phyloP scores from a whole-genome alignment of 2,888 invertebrate genomes.

The Caenorhabditis panamensis region DNA sequence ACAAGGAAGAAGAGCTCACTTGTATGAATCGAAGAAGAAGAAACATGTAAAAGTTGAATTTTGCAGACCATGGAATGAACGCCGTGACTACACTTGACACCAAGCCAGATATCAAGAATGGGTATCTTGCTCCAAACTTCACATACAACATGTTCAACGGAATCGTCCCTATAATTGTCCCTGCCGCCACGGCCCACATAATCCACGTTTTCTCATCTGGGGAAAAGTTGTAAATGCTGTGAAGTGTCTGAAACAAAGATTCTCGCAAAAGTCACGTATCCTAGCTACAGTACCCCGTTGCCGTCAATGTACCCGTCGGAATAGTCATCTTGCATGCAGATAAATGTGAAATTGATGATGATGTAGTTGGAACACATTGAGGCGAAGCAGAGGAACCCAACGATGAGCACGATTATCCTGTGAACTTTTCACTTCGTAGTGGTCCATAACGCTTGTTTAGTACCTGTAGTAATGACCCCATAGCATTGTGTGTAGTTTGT shows the following conservation, averaged over 20 bases:
- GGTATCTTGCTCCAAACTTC: constrained; percentile 69
- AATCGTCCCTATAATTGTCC: constrained; percentile 73
- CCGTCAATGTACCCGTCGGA: constrained; percentile 32
- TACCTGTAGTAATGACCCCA: constrained; percentile 44
- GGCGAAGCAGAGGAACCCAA: constrained; percentile 68
- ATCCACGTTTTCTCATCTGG: constrained; percentile 67
- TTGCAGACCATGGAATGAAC: constrained; percentile 63
- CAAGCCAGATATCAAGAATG: constrained; percentile 67
- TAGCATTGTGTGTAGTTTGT: constrained; percentile 5
- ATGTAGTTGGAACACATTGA: constrained; percentile 72
- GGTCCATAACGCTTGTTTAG: too few species aligned
- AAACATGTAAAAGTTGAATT: constrained; percentile 45
- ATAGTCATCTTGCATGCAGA: constrained; percentile 71
- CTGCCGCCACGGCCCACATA: constrained; percentile 74
- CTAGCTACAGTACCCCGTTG: constrained; percentile 33
- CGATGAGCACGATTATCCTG: constrained; percentile 57
- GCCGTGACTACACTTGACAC: constrained; percentile 62
- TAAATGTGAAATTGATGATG: constrained; percentile 74
- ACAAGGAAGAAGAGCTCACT: constrained; percentile 19
- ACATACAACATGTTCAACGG: constrained; percentile 73
- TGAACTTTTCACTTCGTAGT: constrained; percentile 8
- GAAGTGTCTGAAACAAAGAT: constrained; percentile 30
- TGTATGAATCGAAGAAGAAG: constrained; percentile 67
- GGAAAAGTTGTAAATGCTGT: constrained; percentile 67
- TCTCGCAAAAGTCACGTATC: background rate